Percentiles rank a stretch among this genome's conserved stretches.
Conservation (phyloP, 1,140 invertebrate genomes). For the Aphaenogaster ashmeadi region DNA sequence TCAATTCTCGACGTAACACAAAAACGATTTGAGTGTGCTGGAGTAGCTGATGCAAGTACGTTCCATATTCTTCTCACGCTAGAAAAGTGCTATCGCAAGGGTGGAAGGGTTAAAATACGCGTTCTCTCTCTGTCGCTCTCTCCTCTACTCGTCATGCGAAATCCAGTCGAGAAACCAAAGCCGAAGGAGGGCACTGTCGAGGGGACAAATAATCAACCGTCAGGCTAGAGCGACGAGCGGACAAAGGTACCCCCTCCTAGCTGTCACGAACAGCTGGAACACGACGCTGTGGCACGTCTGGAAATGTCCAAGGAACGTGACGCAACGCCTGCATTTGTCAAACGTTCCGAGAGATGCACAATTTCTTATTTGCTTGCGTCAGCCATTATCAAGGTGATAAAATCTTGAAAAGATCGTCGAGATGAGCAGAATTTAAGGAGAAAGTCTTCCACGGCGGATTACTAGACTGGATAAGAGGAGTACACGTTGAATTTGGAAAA, state of each 20-base stretch:
- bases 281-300: slow-evolving; percentile 8
- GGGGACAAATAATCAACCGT: slow-evolving; percentile 42
- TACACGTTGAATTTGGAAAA: background rate
- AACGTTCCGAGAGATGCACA: background rate
- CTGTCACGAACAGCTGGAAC: slow-evolving; percentile 61
- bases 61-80: slow-evolving; percentile 24
- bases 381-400: background rate
- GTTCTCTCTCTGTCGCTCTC: background rate
- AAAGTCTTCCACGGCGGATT: background rate
- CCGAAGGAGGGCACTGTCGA: slow-evolving; percentile 15
- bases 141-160: background rate
- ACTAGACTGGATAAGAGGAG: background rate
- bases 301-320: slow-evolving; percentile 1
- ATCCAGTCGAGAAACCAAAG: slow-evolving; percentile 28
- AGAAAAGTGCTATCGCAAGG: slow-evolving; percentile 13
- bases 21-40: background rate
- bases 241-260: slow-evolving; percentile 49
- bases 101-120: slow-evolving; percentile 16
- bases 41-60: background rate
- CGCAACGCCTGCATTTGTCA: background rate
- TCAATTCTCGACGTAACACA: background rate
- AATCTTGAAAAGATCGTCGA: background rate
- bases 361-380: background rate
- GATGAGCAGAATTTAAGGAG: background rate
- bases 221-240: slow-evolving; percentile 35